Base-by-base conservation (phyloP, 2,888 invertebrate species). In the Aphodius granarius region DNA sequence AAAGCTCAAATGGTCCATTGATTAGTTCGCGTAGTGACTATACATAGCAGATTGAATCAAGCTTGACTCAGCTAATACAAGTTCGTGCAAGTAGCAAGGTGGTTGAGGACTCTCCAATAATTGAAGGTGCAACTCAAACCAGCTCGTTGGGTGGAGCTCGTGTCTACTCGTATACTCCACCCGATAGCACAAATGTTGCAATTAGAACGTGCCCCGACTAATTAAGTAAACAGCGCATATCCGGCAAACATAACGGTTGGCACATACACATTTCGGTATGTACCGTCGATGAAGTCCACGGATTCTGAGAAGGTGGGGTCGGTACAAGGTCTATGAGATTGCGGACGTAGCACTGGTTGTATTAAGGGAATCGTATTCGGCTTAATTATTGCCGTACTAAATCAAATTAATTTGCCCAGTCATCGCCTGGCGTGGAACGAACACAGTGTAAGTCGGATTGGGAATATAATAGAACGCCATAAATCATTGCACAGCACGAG, bases 351-450 rank as follows among this genome's bases (percentile, higher is more conserved):
- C 9, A 9, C 43, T 43, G 43, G 43, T 43, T 43, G 43, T 23
- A 66, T 66, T 23, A 66, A 19, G 19, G 73, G 66, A 73, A 73
- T 73, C 73, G 73, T 62, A 73, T 66, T 20, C 73, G 76, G 73
- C 73, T 76, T 76, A 76, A 76, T 76, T 73, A 76, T 76, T 76
- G 73, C 76, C 20, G 66, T 62, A 73, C 62, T 76, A 73, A 76
- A 76, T 76, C 76, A 76, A 73, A 76, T 71, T 76, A 76, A 76
- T 76, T 75, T 73, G 72, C 75, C 19, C 76, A 70, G 75, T 70
- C 75, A 73, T 76, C 75, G 62, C 73, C 63, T 63, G 71, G 21
- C 22, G 71, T 23, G 63, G 71, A 71, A 70, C 74, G 71, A 71
- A 71, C 71, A 43, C 9, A 43, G 43, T 16, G 74, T 65, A 73